These are phyloP conservation scores for Brachypodius melanocephalos DNA, from an alignment of 2,113 vertebrate genomes.

Conservation along the genomic window DNA sequence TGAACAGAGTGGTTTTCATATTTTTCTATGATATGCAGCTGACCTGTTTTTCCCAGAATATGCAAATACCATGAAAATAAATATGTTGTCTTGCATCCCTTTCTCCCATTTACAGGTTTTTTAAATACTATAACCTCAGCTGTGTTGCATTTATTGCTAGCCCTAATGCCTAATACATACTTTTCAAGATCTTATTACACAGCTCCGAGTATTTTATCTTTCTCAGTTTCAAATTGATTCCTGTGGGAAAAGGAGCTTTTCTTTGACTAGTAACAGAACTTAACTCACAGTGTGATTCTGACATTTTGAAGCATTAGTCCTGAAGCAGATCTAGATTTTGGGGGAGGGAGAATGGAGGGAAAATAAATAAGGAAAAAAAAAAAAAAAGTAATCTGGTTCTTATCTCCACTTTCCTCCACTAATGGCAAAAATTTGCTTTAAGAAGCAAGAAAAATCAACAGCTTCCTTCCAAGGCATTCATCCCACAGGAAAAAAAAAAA, in stretches of 20 bases:
- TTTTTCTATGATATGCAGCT: not conserved
- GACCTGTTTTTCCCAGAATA: not conserved
- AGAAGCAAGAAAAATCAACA: not conserved
- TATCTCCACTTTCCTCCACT: not conserved
- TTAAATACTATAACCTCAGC: not conserved
- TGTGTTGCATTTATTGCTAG: not conserved
- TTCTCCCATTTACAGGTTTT: not conserved
- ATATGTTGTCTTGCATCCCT: not conserved
- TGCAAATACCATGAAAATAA: not conserved
- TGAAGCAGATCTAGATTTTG: not conserved
- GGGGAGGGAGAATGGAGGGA: fast-evolving
- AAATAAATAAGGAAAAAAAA: not conserved
- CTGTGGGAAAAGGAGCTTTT: not conserved
- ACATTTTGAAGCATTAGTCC: not conserved
- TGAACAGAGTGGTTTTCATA: not conserved
- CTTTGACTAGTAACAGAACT: not conserved
- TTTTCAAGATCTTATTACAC: not conserved
- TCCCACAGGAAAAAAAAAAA: not conserved
- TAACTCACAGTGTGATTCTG: not conserved
- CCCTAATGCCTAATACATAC: not conserved
- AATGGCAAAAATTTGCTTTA: not conserved
- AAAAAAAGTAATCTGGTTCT: not conserved
- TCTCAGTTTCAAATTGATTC: not conserved
- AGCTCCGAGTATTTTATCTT: not conserved
- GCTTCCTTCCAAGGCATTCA: not conserved